Evolutionary conservation across 2,113 vertebrate genomes (phyloP).

Genomic region (Bujurquina vittata): DNA sequence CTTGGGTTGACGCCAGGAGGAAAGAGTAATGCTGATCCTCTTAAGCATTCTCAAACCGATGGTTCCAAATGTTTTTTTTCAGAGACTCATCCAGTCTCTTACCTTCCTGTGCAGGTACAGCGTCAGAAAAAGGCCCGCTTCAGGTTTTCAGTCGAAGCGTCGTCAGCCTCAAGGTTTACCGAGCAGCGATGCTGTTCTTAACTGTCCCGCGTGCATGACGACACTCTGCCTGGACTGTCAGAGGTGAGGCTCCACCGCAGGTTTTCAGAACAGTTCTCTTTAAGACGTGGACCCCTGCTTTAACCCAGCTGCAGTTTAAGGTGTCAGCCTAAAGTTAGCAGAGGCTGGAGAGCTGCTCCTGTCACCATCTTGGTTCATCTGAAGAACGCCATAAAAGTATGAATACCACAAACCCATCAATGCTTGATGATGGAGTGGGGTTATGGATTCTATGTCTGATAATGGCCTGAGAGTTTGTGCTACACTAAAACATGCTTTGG

Average conservation of each 20-base stretch:
- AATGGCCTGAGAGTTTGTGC: background rate
- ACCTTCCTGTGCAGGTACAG: slow-evolving; percentile 78
- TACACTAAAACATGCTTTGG: background rate
- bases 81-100: background rate
- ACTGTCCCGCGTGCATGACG: slow-evolving; percentile 97
- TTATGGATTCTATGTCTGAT: background rate
- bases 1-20: slow-evolving; percentile 91
- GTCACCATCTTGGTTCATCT: too few relatives aligned
- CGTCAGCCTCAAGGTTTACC: slow-evolving; percentile 67
- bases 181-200: slow-evolving; percentile 92
- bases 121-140: slow-evolving; percentile 57
- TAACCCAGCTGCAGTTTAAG: background rate
- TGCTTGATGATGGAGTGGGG: too few relatives aligned
- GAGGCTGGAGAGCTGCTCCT: background rate
- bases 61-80: background rate
- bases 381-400: background rate
- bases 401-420: background rate
- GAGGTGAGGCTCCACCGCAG: slow-evolving; percentile 78
- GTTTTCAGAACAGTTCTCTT: background rate
- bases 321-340: background rate
- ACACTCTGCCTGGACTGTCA: slow-evolving; percentile 96
- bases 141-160: slow-evolving; percentile 2
- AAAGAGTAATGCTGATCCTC: slow-evolving; percentile 74
- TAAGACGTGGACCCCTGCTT: background rate
- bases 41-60: background rate